Evolutionary conservation across 2,888 invertebrate genomes (phyloP).

Genomic region (Periphyllus acericola): DNA sequence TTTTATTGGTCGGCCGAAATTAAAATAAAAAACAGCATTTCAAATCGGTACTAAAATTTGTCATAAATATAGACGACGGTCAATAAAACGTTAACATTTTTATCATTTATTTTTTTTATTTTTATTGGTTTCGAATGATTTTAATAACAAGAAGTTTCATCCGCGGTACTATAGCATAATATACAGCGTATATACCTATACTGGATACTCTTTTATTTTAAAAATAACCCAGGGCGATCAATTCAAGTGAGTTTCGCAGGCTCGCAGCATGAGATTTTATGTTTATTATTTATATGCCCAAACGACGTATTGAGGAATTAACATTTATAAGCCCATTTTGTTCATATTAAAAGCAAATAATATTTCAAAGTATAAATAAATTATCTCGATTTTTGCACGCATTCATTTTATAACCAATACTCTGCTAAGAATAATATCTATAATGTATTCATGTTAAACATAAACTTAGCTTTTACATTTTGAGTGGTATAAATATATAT

Average conservation of each 20-base stretch:
- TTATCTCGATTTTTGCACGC: no score
- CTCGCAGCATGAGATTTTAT: constrained; percentile 25
- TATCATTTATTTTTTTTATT: no score
- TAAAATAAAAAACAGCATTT: constrained; percentile 18
- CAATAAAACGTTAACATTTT: constrained; percentile 1
- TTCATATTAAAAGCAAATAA: no score
- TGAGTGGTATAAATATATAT: no score
- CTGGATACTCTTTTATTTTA: background rate
- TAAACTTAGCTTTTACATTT: no score
- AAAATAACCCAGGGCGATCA: background rate
- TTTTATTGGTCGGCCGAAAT: constrained; percentile 12
- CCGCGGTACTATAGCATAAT: background rate
- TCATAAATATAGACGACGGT: constrained; percentile 11
- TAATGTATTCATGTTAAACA: no score
- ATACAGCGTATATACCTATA: no score
- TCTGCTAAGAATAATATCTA: no score
- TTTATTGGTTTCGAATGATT: constrained; percentile 1
- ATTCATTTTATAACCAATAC: no score
- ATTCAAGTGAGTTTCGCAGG: background rate
- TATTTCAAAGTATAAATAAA: no score
- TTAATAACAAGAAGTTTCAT: constrained; percentile 1
- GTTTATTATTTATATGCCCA: background rate
- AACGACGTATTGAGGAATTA: background rate
- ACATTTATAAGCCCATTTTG: background rate
- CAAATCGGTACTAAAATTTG: constrained; percentile 25